Conservation (phyloP, 2,888 invertebrate species). For the Neoscelio sp. region DNA sequence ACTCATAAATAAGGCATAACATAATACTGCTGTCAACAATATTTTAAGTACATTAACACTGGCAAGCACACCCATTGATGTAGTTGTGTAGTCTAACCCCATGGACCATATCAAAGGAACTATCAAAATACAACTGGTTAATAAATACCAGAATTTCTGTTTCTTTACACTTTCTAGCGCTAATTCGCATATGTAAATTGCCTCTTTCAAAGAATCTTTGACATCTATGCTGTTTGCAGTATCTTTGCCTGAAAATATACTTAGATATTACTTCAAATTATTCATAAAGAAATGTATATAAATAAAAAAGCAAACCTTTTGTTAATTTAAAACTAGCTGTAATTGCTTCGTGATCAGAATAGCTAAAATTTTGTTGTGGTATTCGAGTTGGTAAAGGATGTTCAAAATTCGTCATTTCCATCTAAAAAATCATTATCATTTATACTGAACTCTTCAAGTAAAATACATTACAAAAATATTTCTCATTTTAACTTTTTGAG, state of each 20-base stretch:
- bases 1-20: constrained; percentile 90
- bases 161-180: constrained; percentile 84
- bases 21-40: constrained; percentile 86
- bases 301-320: constrained; percentile 72
- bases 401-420: constrained; percentile 85
- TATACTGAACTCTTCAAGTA: no score
- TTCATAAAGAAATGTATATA: constrained; percentile 10
- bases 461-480: constrained; percentile 3
- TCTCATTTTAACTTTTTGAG: no score
- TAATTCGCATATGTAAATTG: constrained; percentile 86
- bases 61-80: constrained; percentile 79
- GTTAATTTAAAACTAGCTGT: constrained; percentile 83
- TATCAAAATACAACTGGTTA: constrained; percentile 84
- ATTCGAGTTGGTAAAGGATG: constrained; percentile 90
- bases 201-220: constrained; percentile 84
- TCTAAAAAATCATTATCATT: constrained; percentile 70
- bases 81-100: constrained; percentile 74
- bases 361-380: constrained; percentile 89
- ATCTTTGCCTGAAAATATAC: constrained; percentile 71
- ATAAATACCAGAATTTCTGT: constrained; percentile 85
- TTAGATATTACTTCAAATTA: neutral
- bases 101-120: constrained; percentile 80
- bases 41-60: constrained; percentile 86
- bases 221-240: constrained; percentile 70
- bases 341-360: constrained; percentile 96